Percentiles rank a stretch among this genome's conserved stretches.
These are phyloP conservation scores for Notodonta ziczac DNA, from an alignment of 2,888 invertebrate genomes.

Conservation along the genomic window DNA sequence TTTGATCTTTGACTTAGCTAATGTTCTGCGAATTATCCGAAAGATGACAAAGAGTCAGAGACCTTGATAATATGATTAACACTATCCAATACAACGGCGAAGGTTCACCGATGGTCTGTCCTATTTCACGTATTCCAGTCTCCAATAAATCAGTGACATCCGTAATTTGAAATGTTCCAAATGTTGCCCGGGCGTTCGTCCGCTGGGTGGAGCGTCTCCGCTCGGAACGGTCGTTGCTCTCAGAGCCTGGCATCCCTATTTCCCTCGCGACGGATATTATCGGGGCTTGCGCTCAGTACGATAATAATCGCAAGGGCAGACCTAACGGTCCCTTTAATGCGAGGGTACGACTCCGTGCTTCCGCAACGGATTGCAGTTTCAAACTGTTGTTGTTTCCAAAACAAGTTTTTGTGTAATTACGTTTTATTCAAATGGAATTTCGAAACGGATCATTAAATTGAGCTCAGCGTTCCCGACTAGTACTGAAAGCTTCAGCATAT, in stretches of 20 bases:
- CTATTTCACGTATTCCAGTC: conserved; percentile 36
- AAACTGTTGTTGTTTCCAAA: conserved; percentile 40
- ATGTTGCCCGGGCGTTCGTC: conserved; percentile 33
- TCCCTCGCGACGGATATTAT: conserved; percentile 60
- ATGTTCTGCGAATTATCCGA: no score
- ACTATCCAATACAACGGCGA: background rate
- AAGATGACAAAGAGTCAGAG: no score
- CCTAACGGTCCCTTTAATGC: conserved; percentile 60
- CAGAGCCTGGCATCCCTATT: conserved; percentile 52
- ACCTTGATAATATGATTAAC: no score
- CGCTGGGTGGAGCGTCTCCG: conserved; percentile 9
- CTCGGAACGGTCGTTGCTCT: conserved; percentile 60
- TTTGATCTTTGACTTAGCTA: no score
- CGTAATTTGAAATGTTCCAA: conserved; percentile 55
- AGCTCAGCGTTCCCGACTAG: conserved; percentile 7
- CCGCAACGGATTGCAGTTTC: conserved; percentile 44
- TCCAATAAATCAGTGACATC: conserved; percentile 56
- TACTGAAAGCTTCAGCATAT: no score
- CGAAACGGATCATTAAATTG: background rate
- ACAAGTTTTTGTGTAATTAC: conserved; percentile 26
- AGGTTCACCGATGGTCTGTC: background rate
- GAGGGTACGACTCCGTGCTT: conserved; percentile 49
- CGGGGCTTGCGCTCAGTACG: conserved; percentile 50
- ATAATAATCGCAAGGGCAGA: conserved; percentile 67
- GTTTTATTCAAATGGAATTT: conserved; percentile 8